These are phyloP conservation scores for Neocrepidodera transversa DNA, from an alignment of 2,888 invertebrate species.

Conservation along the genomic window DNA sequence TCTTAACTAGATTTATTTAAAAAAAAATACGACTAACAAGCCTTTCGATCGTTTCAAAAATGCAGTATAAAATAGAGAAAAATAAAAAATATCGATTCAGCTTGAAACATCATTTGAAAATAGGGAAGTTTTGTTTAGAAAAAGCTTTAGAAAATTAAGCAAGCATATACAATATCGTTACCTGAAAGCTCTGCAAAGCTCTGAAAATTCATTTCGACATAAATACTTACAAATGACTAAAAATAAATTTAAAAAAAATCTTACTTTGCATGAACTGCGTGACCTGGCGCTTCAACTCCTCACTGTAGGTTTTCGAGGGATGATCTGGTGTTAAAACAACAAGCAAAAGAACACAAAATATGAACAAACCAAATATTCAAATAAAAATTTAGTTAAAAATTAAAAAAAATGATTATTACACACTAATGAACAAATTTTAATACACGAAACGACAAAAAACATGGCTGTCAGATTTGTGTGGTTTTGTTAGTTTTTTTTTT, in stretches of 20 bases:
- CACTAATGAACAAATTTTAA: neutral
- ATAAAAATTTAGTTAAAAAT: constrained; percentile 7
- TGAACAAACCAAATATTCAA: constrained; percentile 37
- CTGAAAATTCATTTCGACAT: constrained; percentile 9
- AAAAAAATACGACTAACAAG: neutral
- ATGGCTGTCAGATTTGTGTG: constrained; percentile 11
- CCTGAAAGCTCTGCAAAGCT: constrained; percentile 5
- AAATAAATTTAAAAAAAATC: constrained; percentile 43
- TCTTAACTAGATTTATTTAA: neutral
- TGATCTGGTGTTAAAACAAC: constrained; percentile 50
- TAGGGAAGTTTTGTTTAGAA: constrained; percentile 9
- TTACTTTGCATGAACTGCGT: constrained; percentile 58
- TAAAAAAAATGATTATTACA: neutral
- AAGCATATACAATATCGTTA: constrained; percentile 10
- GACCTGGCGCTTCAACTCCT: constrained; percentile 57
- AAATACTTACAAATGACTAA: constrained; percentile 11
- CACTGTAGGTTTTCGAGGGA: constrained; percentile 57
- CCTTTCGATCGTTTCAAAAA: neutral
- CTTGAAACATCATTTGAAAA: constrained; percentile 44
- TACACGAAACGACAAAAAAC: too few relatives aligned
- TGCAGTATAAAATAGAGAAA: constrained; percentile 2
- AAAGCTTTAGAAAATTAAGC: constrained; percentile 24
- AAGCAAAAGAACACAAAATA: constrained; percentile 45
- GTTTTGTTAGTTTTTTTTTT: neutral
- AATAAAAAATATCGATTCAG: constrained; percentile 41